A percentile compares a stretch with the other conserved stretches of the same genome.
These are phyloP conservation scores for Drosophila pandora DNA, from an alignment of 1,140 invertebrate genomes.

Conservation along the genomic window DNA sequence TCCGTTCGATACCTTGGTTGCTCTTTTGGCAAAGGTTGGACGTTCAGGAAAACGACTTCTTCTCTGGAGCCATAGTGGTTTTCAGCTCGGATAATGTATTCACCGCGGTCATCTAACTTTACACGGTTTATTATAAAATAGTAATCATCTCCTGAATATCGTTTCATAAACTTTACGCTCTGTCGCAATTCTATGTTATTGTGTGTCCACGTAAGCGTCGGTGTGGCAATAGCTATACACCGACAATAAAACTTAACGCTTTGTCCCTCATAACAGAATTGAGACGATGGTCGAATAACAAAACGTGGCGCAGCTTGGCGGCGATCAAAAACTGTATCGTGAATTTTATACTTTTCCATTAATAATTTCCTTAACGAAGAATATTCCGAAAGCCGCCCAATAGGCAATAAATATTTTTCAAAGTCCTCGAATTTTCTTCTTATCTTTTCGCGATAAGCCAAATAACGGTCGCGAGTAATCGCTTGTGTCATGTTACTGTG, in stretches of 20 bases:
- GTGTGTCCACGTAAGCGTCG: constrained; percentile 97
- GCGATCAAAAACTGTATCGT: constrained; percentile 97
- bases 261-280: constrained; percentile 98
- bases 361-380: constrained; percentile 98
- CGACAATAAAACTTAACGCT: constrained; percentile 98
- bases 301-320: constrained; percentile 98
- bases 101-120: constrained; percentile 97
- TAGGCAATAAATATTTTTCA: constrained; percentile 95
- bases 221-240: constrained; percentile 96
- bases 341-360: constrained; percentile 98
- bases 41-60: constrained; percentile 98
- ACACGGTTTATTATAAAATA: constrained; percentile 98
- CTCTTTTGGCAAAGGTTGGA: constrained; percentile 95
- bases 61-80: constrained; percentile 98
- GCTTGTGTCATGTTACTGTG: constrained; percentile 89
- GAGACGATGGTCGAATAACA: constrained; percentile 97
- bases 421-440: constrained; percentile 94
- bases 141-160: constrained; percentile 97
- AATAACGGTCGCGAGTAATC: constrained; percentile 93
- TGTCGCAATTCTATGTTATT: constrained; percentile 97
- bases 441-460: constrained; percentile 94
- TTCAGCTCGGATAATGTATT: constrained; percentile 98
- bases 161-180: constrained; percentile 99
- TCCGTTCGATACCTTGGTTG: constrained; percentile 91
- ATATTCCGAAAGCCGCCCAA: constrained; percentile 98